phyloP scores from a whole-genome alignment of 2,797 vertebrate genomes.

The Orestias chungarensis region DNA sequence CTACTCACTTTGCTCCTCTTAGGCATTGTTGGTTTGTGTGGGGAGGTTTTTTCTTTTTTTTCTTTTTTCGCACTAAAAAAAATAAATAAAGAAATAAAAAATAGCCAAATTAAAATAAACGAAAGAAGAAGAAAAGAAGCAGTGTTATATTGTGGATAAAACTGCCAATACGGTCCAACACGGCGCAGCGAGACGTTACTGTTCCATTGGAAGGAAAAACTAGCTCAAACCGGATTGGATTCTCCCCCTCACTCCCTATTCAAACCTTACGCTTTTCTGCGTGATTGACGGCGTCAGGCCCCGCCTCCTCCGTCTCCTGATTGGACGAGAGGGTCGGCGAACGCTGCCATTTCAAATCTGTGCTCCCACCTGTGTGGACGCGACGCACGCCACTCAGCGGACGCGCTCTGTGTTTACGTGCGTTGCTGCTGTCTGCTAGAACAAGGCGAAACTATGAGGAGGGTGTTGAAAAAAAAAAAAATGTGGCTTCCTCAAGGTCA shows the following conservation, averaged over 20 bases:
- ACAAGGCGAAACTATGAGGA: constrained; percentile 47
- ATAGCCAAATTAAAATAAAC: constrained; percentile 36
- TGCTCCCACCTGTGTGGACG: constrained; percentile 74
- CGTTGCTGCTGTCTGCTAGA: constrained; percentile 57
- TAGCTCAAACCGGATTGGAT: constrained; percentile 92
- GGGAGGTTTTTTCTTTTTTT: constrained; percentile 29
- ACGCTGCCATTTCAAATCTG: constrained; percentile 76
- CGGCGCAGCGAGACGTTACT: constrained; percentile 80
- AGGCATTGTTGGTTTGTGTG: constrained; percentile 81
- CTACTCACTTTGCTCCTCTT: constrained; percentile 84
- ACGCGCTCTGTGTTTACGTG: constrained; percentile 58
- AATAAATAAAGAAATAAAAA: constrained; percentile 36
- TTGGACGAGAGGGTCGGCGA: constrained; percentile 70
- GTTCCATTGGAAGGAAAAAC: constrained; percentile 86
- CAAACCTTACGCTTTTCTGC: constrained; percentile 75
- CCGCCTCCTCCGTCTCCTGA: constrained; percentile 65
- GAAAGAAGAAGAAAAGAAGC: constrained; percentile 60
- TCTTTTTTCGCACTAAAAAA: no score
- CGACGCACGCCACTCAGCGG: constrained; percentile 75
- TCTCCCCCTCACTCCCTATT: constrained; percentile 81
- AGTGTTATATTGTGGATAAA: constrained; percentile 74
- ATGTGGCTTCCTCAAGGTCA: accelerated
- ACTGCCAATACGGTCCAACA: constrained; percentile 77
- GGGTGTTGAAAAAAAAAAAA: no score
- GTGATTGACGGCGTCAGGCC: constrained; percentile 59